Conservation (phyloP, 2,888 invertebrate species). For the Scaptomyza polygonia region DNA sequence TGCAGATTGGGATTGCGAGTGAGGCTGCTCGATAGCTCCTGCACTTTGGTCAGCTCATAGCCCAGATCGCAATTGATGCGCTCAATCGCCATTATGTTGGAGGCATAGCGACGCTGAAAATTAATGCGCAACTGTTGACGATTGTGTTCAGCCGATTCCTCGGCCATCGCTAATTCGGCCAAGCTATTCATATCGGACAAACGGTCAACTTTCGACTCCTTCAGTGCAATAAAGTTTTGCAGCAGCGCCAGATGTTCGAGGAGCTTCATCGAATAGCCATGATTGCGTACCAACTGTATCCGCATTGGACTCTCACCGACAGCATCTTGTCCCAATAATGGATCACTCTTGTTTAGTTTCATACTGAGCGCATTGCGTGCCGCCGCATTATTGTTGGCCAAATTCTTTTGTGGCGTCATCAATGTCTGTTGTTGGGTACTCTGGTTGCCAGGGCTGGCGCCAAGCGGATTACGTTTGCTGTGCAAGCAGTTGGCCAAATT, state of each 20-base stretch:
- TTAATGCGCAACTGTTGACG: slow-evolving; percentile 86
- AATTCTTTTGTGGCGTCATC: slow-evolving; percentile 52
- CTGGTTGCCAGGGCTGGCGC: slow-evolving; percentile 14
- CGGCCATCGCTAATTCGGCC: slow-evolving; percentile 89
- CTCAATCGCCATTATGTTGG: slow-evolving; percentile 94
- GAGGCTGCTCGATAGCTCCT: slow-evolving; percentile 92
- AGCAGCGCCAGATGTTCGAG: slow-evolving; percentile 94
- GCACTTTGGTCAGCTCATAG: slow-evolving; percentile 93
- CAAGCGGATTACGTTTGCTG: slow-evolving; percentile 45
- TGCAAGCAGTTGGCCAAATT: slow-evolving; percentile 81
- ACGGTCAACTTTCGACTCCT: slow-evolving; percentile 91
- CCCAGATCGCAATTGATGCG: slow-evolving; percentile 95
- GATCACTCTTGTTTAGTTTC: slow-evolving; percentile 87
- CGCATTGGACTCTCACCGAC: slow-evolving; percentile 84
- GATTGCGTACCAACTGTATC: slow-evolving; percentile 85
- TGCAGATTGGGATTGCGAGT: slow-evolving; percentile 94
- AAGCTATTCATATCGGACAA: slow-evolving; percentile 95
- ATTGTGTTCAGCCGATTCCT: slow-evolving; percentile 36
- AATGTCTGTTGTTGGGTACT: slow-evolving; percentile 19
- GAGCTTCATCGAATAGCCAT: slow-evolving; percentile 93
- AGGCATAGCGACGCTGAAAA: slow-evolving; percentile 96
- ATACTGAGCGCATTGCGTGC: slow-evolving; percentile 73
- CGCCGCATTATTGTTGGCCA: slow-evolving; percentile 85
- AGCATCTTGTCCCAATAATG: slow-evolving; percentile 86
- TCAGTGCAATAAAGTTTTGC: slow-evolving; percentile 92